Base-by-base conservation (phyloP, 2,888 invertebrate genomes). In the Antheraea assamensis region DNA sequence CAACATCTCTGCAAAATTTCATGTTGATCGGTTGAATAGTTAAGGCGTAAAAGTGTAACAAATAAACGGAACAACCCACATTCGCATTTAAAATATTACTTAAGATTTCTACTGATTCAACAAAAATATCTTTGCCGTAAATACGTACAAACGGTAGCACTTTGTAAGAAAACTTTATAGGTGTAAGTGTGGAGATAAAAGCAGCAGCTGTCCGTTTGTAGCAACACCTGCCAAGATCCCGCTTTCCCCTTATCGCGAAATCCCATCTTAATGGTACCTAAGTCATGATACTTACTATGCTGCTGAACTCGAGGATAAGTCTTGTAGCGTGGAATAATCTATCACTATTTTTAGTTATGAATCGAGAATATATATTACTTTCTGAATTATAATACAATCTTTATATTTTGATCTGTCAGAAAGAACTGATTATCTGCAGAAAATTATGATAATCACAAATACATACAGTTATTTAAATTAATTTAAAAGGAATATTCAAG, bases 211-310 rank as follows among this genome's bases (percentile, higher is more conserved):
- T 68, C 68, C 35, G 35, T 68, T 35, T 68, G 68, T 35, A 35
- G n/a, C 68, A 68, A 68, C 68, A 68, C 68, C 68, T 68, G 68
- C 68, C 68, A 68, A 68, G 68, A 68, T 35, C n/a, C 68, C 68
- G 68, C 68, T 68, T 68, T 68, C 24, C 35, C 35, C 68, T 68
- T 68, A 68, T 68, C 68, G 35, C 35, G 35, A 68, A 68, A 68
- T 68, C 68, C 68, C 68, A 68, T 68, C 68, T 68, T 68, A 68
- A 68, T 68, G 68, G 35, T 31, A 68, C 35, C 68, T 68, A 68
- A 68, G 68, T 68, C 68, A 68, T 35, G 68, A 68, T 68, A 68
- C 35, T 68, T 68, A 8, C 68, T 68, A 35, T 68, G 68, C 68
- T 68, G 13, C 68, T 68, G 35, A 35, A 68, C 35, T 68, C 35